Percentiles rank a stretch among this genome's conserved stretches.
phyloP scores from a whole-genome alignment of 2,888 invertebrate genomes.

The Idaea straminata region DNA sequence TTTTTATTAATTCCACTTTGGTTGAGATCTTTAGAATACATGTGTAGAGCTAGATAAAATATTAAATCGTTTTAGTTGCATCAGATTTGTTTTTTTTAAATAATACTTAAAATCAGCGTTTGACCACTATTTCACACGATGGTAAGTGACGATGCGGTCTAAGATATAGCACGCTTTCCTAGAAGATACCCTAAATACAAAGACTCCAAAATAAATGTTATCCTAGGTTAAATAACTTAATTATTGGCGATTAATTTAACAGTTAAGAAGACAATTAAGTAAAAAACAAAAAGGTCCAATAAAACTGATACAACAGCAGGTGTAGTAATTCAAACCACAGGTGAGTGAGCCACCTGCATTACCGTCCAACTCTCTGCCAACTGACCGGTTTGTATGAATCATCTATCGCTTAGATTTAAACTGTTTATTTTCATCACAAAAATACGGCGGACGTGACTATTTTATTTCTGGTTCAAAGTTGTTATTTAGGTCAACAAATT shows the following conservation, averaged over 20 bases:
- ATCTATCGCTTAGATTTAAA: neutral
- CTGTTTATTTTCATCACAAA: conserved; percentile 1
- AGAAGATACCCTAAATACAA: no score
- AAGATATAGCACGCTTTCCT: no score
- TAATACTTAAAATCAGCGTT: no score
- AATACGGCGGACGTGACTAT: neutral
- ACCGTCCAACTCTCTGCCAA: neutral
- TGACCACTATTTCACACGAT: no score
- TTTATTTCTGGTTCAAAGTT: neutral
- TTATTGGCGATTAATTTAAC: no score
- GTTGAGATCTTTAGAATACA: neutral
- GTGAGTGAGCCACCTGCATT: neutral
- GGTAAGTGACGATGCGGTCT: no score
- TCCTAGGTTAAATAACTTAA: no score
- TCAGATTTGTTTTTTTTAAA: no score
- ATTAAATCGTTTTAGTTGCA: neutral
- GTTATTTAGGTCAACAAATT: neutral
- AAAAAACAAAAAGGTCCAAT: neutral
- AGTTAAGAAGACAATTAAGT: neutral
- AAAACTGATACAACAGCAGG: neutral
- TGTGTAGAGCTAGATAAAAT: neutral
- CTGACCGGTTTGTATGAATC: neutral
- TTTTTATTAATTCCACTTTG: neutral
- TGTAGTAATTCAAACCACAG: neutral
- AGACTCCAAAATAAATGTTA: no score